Conservation (phyloP, 2,113 vertebrate genomes). For the Crotalus horridus region DNA sequence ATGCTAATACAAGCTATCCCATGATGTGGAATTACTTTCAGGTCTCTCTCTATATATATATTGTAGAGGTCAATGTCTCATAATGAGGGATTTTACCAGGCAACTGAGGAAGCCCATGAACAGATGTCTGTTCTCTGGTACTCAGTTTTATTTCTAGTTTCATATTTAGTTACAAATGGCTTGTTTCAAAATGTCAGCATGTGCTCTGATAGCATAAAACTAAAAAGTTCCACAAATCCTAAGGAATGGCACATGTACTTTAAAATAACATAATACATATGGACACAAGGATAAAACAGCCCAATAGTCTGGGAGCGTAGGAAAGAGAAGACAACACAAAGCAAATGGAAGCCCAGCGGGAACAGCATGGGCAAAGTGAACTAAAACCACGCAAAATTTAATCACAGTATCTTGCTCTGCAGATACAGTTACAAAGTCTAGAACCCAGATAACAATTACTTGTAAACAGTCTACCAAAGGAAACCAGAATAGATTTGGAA, state of each 20-base stretch:
- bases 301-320: neutral
- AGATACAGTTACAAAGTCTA: slow-evolving; percentile 1
- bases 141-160: neutral
- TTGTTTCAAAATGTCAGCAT: neutral
- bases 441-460: neutral
- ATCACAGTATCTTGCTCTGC: neutral
- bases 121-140: neutral
- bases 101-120: neutral
- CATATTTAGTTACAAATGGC: no score
- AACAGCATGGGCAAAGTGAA: neutral
- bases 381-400: neutral
- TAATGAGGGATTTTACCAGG: neutral
- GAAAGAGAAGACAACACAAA: neutral
- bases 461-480: slow-evolving; percentile 4
- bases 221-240: neutral
- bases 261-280: slow-evolving; percentile 1
- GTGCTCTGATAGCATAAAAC: neutral
- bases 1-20: neutral
- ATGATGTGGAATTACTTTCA: neutral
- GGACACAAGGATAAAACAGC: neutral
- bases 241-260: neutral
- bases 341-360: neutral
- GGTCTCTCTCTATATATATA: no score
- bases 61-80: neutral
- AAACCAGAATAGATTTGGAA: neutral